A percentile compares a stretch with the other conserved stretches of the same genome.
These are phyloP conservation scores for Phaedon cochleariae DNA, from an alignment of 2,888 invertebrate genomes.

Conservation along the genomic window DNA sequence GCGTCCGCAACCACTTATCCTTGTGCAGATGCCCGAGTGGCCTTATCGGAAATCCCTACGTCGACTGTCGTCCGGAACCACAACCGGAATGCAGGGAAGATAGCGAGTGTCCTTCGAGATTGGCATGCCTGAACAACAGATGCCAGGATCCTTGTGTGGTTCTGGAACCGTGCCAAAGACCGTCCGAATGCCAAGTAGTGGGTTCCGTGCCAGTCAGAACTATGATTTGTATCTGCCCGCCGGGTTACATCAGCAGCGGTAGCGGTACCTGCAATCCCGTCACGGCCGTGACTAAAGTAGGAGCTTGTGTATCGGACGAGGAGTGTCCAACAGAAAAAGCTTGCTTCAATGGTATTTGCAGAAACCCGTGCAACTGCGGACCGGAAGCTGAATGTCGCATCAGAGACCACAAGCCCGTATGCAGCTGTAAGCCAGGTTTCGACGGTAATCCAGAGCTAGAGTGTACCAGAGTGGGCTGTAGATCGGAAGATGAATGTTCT, in stretches of 20 bases:
- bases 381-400: constrained; percentile 85
- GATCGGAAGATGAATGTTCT: constrained; percentile 79
- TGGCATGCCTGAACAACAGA: constrained; percentile 82
- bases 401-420: constrained; percentile 85
- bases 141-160: constrained; percentile 85
- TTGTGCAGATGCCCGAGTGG: constrained; percentile 86
- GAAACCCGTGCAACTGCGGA: constrained; percentile 87
- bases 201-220: constrained; percentile 85
- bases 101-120: constrained; percentile 79
- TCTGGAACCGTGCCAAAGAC: constrained; percentile 80
- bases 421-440: constrained; percentile 80
- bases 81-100: constrained; percentile 82
- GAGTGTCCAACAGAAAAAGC: constrained; percentile 82
- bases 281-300: constrained; percentile 67
- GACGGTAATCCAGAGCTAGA: constrained; percentile 86
- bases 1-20: constrained; percentile 81
- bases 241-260: constrained; percentile 86
- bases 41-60: constrained; percentile 81
- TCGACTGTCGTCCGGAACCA: constrained; percentile 78
- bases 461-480: constrained; percentile 79
- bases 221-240: constrained; percentile 89
- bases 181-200: constrained; percentile 83
- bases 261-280: constrained; percentile 81
- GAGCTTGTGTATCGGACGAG: constrained; percentile 77
- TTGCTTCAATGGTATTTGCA: constrained; percentile 82